Evolutionary conservation across 2,888 invertebrate genomes (phyloP), one percentile per base, ranked within the genome.

Genomic region (Heteropelma amictum): DNA sequence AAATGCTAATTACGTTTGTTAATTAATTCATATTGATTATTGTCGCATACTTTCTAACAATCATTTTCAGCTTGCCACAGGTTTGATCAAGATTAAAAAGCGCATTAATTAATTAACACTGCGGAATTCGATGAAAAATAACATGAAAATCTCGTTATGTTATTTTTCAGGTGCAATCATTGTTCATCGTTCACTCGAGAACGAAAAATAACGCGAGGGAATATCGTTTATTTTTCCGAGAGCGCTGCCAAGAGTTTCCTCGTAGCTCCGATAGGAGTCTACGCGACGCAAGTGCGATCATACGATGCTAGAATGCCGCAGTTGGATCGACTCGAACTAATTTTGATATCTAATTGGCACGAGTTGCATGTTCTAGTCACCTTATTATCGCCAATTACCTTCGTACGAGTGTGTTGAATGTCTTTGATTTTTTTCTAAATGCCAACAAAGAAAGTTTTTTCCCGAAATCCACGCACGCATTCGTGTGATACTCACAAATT

Each of bases 261-360:
- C 10, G 2, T n/a, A 35, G 23, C 6, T 7, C 33, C 45, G 61
- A 47, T 23, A 61, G 56, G 30, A 21, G 61, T 33, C 47, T 28
- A 19, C 12, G 3, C 8, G 5, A 26, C 38, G 17, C n/a, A 4
- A 10, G 12, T 19, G 33, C 30, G 26, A 54, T 38, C 19, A 6
- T 10, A 35, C 26, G 26, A 51, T 7, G 30, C 14, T 21, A 26
- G 19, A 35, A 28, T 17, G 10, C 3, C 8, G 17, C 10, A 14
- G 7, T 28, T 19, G 19, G 19, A n/a, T 3, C 1, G 7, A 38
- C 23, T 49, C 14, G 26, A 38, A 63, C 67, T 67, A 67, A 67
- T 35, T 67, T 67, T 67, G 54, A 45, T 47, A 56, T 47, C 47
- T 35, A 54, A 67, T 67, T 67, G 67, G 67, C 67, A 67, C 54